These are phyloP conservation scores for Drosophila pectinifera DNA, from an alignment of 1,140 invertebrate genomes.

Conservation along the genomic window DNA sequence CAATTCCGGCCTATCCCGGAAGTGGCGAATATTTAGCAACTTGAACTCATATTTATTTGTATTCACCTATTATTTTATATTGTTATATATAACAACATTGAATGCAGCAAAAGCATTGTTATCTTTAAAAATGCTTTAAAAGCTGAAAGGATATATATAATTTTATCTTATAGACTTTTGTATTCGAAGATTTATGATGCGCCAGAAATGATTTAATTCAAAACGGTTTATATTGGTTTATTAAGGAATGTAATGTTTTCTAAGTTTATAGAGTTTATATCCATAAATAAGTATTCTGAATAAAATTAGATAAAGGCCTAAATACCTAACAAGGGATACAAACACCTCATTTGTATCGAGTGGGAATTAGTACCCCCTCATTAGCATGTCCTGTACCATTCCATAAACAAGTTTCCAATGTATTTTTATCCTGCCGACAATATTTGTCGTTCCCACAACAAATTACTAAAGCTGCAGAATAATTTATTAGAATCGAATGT, in stretches of 20 bases:
- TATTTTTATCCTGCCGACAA: constrained; percentile 24
- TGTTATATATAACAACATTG: background rate
- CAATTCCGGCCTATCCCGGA: background rate
- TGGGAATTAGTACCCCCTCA: no score
- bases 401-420: constrained; percentile 2
- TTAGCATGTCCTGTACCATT: background rate
- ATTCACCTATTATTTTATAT: background rate
- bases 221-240: no score
- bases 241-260: no score
- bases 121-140: background rate
- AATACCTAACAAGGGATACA: background rate
- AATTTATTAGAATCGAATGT: constrained; percentile 68
- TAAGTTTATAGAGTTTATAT: no score
- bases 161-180: no score
- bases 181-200: no score
- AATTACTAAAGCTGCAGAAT: constrained; percentile 69
- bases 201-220: no score
- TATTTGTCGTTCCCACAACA: constrained; percentile 63
- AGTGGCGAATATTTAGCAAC: constrained; percentile 7
- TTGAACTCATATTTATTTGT: background rate
- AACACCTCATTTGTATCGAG: background rate
- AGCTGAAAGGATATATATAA: background rate
- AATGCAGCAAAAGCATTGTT: background rate
- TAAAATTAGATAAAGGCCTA: background rate
- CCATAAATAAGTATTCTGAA: no score